Percentiles rank a stretch among this genome's conserved stretches.
These are phyloP conservation scores for Eidolon dupreanum DNA, from an alignment of 2,797 vertebrate genomes.

Conservation along the genomic window DNA sequence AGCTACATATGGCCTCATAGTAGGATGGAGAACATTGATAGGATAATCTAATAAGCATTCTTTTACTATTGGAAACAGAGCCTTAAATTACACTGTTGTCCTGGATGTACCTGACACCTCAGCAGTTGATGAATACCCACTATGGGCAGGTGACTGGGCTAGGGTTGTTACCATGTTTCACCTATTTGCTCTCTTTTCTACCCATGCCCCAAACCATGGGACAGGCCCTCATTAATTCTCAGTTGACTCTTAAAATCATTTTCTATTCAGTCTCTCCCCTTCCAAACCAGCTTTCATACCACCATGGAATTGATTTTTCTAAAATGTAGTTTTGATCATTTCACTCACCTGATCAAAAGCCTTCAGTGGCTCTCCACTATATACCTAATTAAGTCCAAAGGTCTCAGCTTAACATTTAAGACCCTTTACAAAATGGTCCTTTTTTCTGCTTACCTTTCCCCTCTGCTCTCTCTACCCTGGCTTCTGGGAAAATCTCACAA, in stretches of 20 bases:
- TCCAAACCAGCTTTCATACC: background rate
- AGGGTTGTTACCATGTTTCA: background rate
- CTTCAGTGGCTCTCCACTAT: background rate
- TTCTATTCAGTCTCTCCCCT: background rate
- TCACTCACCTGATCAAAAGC: background rate
- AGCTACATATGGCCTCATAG: slow-evolving; percentile 24
- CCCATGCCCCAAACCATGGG: background rate
- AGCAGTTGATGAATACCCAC: background rate
- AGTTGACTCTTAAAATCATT: slow-evolving; percentile 2
- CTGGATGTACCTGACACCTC: background rate
- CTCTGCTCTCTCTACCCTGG: background rate
- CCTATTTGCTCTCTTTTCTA: background rate
- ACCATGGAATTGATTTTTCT: background rate
- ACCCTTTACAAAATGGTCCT: background rate
- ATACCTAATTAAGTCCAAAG: background rate
- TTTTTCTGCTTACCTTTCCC: background rate
- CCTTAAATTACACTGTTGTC: background rate
- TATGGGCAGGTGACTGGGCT: background rate
- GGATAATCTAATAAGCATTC: slow-evolving; percentile 48
- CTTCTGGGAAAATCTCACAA: background rate
- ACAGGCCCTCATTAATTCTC: background rate
- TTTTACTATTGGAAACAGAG: slow-evolving; percentile 47
- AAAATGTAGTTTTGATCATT: slow-evolving; percentile 35
- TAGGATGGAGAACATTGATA: background rate
- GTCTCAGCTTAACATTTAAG: background rate